These are phyloP conservation scores for Melanchra persicariae DNA, from an alignment of 2,888 invertebrate genomes.

Conservation along the genomic window DNA sequence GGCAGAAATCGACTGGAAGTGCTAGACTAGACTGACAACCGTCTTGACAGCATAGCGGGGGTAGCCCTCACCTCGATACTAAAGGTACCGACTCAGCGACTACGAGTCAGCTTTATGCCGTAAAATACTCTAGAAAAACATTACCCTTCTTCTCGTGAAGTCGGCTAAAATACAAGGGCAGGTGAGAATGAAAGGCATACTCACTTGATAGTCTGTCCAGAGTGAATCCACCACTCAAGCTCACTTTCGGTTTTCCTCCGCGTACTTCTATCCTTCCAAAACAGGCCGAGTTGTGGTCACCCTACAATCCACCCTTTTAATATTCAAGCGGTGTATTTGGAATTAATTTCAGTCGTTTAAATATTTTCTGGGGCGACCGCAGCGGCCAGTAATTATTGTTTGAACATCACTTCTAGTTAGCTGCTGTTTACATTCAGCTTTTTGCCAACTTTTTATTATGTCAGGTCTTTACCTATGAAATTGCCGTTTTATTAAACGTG, in stretches of 20 bases:
- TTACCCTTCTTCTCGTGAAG: too few species aligned
- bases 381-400: conserved; percentile 79
- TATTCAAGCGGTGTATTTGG: conserved; percentile 81
- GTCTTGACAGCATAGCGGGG: too few species aligned
- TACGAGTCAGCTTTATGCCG: too few species aligned
- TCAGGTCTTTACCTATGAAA: neutral
- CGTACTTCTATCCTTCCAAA: too few species aligned
- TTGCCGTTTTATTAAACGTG: neutral
- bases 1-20: too few species aligned
- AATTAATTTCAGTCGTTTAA: conserved; percentile 86
- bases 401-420: conserved; percentile 75
- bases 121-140: too few species aligned
- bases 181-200: neutral
- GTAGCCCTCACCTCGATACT: too few species aligned
- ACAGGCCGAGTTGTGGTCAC: too few species aligned
- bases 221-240: neutral
- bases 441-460: conserved; percentile 42
- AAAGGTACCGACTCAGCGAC: too few species aligned
- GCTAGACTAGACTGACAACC: too few species aligned
- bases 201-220: neutral
- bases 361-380: conserved; percentile 76
- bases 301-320: conserved; percentile 80
- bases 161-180: too few species aligned
- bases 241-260: neutral
- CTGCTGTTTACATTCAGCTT: conserved; percentile 60